These are phyloP conservation scores for Varanus komodoensis DNA, from an alignment of 2,113 vertebrate species.

Conservation along the genomic window DNA sequence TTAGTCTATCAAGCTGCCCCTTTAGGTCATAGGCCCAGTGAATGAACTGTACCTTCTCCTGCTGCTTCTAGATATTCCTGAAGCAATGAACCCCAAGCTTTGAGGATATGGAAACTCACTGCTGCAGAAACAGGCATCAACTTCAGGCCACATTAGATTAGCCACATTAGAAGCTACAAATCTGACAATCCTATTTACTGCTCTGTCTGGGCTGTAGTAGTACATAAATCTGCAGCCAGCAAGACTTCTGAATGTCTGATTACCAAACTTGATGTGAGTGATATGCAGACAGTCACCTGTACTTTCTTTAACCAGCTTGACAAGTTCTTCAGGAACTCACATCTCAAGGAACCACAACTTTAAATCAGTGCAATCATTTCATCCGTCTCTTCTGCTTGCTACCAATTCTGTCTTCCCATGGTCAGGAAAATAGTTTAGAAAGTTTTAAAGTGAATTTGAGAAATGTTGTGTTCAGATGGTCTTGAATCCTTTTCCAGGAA, in stretches of 20 bases:
- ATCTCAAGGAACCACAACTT: background rate
- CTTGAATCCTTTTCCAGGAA: slow-evolving; percentile 2
- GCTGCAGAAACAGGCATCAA: background rate
- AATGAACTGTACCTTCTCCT: background rate
- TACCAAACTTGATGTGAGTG: background rate
- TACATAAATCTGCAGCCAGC: background rate
- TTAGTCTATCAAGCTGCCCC: background rate
- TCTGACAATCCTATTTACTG: background rate
- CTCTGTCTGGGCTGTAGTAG: background rate
- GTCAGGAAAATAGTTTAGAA: background rate
- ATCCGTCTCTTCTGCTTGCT: background rate
- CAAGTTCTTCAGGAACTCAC: too few relatives aligned
- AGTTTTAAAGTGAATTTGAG: slow-evolving; percentile 9
- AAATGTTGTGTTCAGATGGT: slow-evolving; percentile 7
- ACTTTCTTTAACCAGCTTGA: background rate
- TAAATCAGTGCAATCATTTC: background rate
- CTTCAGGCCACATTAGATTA: background rate
- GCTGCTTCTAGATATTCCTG: background rate
- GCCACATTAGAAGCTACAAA: background rate
- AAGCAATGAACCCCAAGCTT: background rate
- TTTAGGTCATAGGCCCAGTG: background rate
- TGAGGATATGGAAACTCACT: background rate
- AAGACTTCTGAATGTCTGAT: background rate
- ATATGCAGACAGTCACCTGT: background rate
- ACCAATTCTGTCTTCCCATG: background rate